A percentile compares a stretch with the other conserved stretches of the same genome.
These are phyloP conservation scores for Sebastes oblongus DNA, from an alignment of 2,797 vertebrate species.

Conservation along the genomic window DNA sequence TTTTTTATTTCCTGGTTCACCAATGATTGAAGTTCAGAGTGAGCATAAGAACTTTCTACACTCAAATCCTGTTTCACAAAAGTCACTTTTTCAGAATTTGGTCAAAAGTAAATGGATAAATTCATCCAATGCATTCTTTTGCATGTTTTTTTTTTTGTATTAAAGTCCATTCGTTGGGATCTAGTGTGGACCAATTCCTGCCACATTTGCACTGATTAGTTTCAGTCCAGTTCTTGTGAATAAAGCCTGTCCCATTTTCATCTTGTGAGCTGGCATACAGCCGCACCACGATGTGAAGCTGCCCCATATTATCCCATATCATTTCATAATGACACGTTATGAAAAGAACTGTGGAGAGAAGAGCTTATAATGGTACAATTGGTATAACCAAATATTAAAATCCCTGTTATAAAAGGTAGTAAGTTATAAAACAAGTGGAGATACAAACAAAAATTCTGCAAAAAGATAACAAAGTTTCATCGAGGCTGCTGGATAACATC, in stretches of 20 bases:
- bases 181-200: neutral
- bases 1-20: neutral
- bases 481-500: neutral
- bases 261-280: constrained; percentile 18
- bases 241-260: constrained; percentile 42
- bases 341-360: neutral
- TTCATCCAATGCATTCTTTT: neutral
- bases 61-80: neutral
- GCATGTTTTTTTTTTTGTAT: neutral
- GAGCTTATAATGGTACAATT: neutral
- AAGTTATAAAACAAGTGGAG: neutral
- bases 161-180: neutral
- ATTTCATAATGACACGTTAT: neutral
- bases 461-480: neutral
- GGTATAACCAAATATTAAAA: neutral
- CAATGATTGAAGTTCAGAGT: neutral
- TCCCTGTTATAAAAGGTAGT: neutral
- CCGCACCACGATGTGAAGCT: neutral
- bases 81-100: neutral
- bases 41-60: neutral
- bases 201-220: constrained; percentile 34
- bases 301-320: neutral
- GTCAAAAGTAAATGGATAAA: neutral
- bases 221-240: constrained; percentile 30
- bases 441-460: neutral